Evolutionary conservation across 2,797 vertebrate genomes (phyloP).

Genomic region (Podarcis lilfordi): DNA sequence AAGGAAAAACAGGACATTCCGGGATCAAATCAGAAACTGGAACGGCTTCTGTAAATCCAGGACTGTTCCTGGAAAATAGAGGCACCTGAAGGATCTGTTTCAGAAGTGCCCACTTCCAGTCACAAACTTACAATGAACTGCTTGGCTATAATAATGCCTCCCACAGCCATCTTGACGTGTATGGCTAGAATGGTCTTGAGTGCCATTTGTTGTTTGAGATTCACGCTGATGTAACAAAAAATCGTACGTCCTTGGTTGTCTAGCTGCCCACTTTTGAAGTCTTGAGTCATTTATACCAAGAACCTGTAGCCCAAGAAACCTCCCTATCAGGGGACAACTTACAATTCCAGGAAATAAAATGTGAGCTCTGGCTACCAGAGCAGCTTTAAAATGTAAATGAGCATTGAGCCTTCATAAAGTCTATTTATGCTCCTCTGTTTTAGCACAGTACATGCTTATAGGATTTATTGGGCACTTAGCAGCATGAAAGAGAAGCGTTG

Average conservation of each 20-base stretch:
- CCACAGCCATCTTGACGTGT: neutral
- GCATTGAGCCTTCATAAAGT: conserved; percentile 47
- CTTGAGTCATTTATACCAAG: rapidly evolving
- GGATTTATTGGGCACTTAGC: conserved; percentile 62
- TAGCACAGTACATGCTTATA: conserved; percentile 49
- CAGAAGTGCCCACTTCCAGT: neutral
- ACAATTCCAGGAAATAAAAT: neutral
- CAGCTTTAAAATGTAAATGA: conserved; percentile 16
- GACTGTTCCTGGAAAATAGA: no score
- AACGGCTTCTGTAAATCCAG: no score
- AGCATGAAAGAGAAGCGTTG: conserved; percentile 61
- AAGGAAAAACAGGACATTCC: no score
- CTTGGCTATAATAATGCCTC: neutral
- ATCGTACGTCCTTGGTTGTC: neutral
- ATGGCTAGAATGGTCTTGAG: neutral
- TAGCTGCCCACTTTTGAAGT: neutral
- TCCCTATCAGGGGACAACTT: neutral
- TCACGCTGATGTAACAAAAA: neutral
- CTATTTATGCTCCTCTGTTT: conserved; percentile 51
- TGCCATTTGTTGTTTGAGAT: neutral
- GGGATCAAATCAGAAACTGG: no score
- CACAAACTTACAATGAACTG: neutral
- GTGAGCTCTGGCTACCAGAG: neutral
- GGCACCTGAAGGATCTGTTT: neutral
- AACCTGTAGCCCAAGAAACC: neutral